These are phyloP conservation scores for Gymnosoma rotundatum DNA, from an alignment of 2,888 invertebrate genomes.

Conservation along the genomic window DNA sequence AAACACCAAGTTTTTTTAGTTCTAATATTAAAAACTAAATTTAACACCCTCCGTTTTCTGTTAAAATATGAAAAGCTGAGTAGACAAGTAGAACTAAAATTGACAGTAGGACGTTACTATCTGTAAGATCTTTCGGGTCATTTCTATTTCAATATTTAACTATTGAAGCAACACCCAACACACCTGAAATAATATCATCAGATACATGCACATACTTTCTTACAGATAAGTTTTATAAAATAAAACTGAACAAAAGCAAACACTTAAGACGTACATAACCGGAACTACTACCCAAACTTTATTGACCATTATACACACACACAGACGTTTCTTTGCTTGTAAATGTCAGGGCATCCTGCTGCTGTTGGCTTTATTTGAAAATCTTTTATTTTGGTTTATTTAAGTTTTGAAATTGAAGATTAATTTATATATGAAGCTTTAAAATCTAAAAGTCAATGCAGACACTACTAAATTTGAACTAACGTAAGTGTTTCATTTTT, in stretches of 20 bases:
- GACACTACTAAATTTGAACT: neutral
- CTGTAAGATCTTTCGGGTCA: conserved; percentile 45
- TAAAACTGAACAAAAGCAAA: neutral
- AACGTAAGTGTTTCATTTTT: neutral
- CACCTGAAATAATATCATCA: neutral
- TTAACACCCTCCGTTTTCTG: conserved; percentile 31
- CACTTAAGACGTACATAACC: too few species aligned
- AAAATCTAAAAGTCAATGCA: conserved; percentile 16
- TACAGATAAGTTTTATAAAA: neutral
- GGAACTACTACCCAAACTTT: neutral
- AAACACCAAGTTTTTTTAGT: neutral
- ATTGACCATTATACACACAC: conserved; percentile 4
- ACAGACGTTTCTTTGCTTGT: neutral
- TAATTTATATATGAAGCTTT: conserved; percentile 37
- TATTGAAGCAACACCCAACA: conserved; percentile 33
- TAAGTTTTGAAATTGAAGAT: neutral
- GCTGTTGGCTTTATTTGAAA: neutral
- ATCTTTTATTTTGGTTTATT: conserved; percentile 6
- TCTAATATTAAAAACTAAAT: neutral
- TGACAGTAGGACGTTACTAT: conserved; percentile 46
- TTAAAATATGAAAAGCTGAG: neutral
- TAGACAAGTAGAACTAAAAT: conserved; percentile 20
- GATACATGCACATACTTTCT: neutral
- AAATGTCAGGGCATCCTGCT: too few species aligned
- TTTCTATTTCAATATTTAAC: conserved; percentile 52